phyloP scores from a whole-genome alignment of 2,888 invertebrate species.

The Zygogramma bicolorata region DNA sequence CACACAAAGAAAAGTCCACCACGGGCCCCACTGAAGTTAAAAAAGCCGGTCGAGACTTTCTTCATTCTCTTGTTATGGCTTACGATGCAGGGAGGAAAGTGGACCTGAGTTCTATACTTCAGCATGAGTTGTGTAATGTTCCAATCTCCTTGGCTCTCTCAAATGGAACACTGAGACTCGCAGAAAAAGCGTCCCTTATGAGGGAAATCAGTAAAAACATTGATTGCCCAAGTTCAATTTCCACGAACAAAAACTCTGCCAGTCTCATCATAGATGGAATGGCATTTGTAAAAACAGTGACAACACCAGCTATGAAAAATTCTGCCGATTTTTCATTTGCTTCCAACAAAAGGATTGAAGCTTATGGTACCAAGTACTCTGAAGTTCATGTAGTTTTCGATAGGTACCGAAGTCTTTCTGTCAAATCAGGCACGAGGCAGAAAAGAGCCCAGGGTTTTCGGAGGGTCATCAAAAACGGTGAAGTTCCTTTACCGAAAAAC shows the following conservation, averaged over 20 bases:
- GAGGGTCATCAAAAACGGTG: not conserved
- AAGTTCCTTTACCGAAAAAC: not conserved
- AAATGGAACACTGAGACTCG: too few relatives aligned
- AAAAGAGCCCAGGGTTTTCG: not conserved
- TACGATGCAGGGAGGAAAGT: not conserved
- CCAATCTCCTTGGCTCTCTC: too few relatives aligned
- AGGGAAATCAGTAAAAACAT: too few relatives aligned
- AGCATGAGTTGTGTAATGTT: too few relatives aligned
- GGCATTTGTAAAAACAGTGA: too few relatives aligned
- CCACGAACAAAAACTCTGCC: too few relatives aligned
- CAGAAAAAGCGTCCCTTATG: too few relatives aligned
- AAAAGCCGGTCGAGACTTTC: not conserved
- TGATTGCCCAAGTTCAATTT: too few relatives aligned
- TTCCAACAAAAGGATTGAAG: not conserved
- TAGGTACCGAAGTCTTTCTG: not conserved
- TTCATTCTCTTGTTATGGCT: not conserved
- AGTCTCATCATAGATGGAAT: too few relatives aligned
- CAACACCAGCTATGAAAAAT: too few relatives aligned
- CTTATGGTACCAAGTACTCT: not conserved
- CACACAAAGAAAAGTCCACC: not conserved
- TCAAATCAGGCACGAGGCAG: not conserved
- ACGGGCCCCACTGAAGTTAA: not conserved
- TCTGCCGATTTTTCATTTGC: too few relatives aligned
- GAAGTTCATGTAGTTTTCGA: not conserved
- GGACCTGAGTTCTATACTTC: too few relatives aligned